Evolutionary conservation across 2,113 vertebrate species (phyloP), one percentile per base, ranked within the genome.

Genomic region (Hypomesus transpacificus): DNA sequence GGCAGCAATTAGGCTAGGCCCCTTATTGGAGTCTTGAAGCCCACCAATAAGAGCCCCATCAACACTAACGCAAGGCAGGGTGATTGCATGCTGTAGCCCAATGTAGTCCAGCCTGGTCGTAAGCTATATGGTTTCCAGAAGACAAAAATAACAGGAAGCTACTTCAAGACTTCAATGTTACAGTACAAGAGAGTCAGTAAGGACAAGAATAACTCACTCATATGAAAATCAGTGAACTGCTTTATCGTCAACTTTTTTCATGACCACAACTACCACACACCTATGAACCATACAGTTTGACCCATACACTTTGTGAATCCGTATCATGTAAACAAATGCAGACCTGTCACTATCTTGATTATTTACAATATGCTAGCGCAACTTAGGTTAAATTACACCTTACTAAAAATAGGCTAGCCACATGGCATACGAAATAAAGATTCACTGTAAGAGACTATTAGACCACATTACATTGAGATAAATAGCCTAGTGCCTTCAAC

Each of bases 41-140:
- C 7, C 9, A 6, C 31, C 3, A 34, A 7, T 46, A 46, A 46
- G 39, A 46, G 39, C 39, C 39, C 31, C 39, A 46, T 46, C 39
- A 46, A 46, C 39, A 46, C 39, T 46, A 46, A 46, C 39, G 9
- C 39, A 11, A 13, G 39, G 31, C 31, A 34, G 31, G 31, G 31
- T 34, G 39, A 46, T 7, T 46, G 39, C 9, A 7, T 46, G 39
- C 39, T 46, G 9, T 11, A 46, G 39, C 39, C 9, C 39, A 9
- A 13, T 46, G 39, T 46, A 46, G 39, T 13, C 39, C 39, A 70
- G 75, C 78, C 66, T 67, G 66, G 5, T 39, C 60, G 14, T 26
- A 67, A 82, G 80, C 82, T 89, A 86, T 91, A 90, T 84, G 67
- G 86, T 92, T 92, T 92, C 88, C 84, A 85, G 66, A 73, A 80